Percentiles rank a stretch among this genome's conserved stretches.
These are phyloP conservation scores for Centropristis striata DNA, from an alignment of 2,113 vertebrate genomes.

Conservation along the genomic window DNA sequence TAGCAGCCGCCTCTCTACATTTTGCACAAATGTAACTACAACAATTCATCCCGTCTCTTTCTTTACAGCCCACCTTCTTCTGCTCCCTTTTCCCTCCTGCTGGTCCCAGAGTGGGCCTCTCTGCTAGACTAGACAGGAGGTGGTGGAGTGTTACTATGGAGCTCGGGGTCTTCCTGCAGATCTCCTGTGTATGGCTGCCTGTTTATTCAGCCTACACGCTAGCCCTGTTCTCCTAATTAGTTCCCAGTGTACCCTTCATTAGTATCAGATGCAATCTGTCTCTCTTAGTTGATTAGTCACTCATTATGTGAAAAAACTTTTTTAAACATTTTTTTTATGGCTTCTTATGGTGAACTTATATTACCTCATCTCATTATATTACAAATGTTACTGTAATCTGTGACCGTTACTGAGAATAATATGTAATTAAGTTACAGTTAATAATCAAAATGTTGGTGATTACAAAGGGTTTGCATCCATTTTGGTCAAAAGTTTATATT, in stretches of 20 bases:
- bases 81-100: constrained; percentile 33
- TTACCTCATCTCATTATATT: too few species aligned
- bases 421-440: too few species aligned
- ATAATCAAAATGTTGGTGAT: too few species aligned
- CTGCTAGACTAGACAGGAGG: constrained; percentile 54
- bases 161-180: constrained; percentile 47
- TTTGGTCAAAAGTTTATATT: too few species aligned
- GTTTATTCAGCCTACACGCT: constrained; percentile 61
- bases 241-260: constrained; percentile 50
- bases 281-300: constrained; percentile 12
- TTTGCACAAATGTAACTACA: constrained; percentile 31
- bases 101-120: constrained; percentile 58
- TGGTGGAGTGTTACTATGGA: constrained; percentile 67
- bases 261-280: constrained; percentile 36
- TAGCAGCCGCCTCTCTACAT: constrained; percentile 28
- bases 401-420: too few species aligned
- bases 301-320: constrained; percentile 8
- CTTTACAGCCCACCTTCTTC: constrained; percentile 34
- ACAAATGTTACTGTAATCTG: too few species aligned
- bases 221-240: constrained; percentile 67
- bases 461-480: too few species aligned
- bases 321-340: background rate
- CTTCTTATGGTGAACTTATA: background rate
- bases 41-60: constrained; percentile 31
- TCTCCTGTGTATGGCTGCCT: constrained; percentile 56